Evolutionary conservation across 2,113 vertebrate species (phyloP), one percentile per base, ranked within the genome.

Genomic region (Callocephalon fimbriatum): DNA sequence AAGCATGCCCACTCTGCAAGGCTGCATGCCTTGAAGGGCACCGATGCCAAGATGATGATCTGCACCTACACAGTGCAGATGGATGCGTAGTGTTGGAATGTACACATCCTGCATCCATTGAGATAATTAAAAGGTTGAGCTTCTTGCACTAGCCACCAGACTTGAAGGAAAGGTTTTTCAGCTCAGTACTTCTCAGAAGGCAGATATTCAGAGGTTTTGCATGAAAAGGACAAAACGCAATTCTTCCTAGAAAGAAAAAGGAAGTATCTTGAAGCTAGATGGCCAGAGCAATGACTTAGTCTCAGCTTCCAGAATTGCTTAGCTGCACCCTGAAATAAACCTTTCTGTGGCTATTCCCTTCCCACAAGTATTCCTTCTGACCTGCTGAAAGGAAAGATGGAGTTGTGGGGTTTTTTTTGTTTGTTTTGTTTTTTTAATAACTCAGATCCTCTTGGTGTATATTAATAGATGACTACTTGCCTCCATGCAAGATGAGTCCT

Each of bases 81-180:
- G 4, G 61, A 76, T 76, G 65, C 1, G 0, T 58, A 27, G 61
- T 42, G n/a, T 42, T 50, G 73, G 68, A 86, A 90, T 14, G 44
- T 35, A 68, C 40, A 38, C 26, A 50, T 77, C 37, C 61, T 88
- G 48, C 59, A 93, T 61, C 31, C 65, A 53, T 5, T 75, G 86
- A 91, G 76, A 73, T 89, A 89, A 91, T 45, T 70, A 82, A 91
- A 88, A 93, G 37, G 32, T 91, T 6, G 15, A 94, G 53, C 78
- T 78, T 70, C 54, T 94, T 91, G 27, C 70, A 72, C 38, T 76
- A 73, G 68, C 38, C 73, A 75, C 40, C 4, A 45, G 32, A 48
- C 61, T 45, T 78, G 66, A 95, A 93, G 48, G 62, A 89, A 73
- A 38, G 1, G 11, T 54, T 72, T 91, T 95, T 94, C 40, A 45